Percentiles rank a stretch among this genome's conserved stretches.
Evolutionary conservation across 1,140 invertebrate species (phyloP).

Genomic region (Formica selysi): DNA sequence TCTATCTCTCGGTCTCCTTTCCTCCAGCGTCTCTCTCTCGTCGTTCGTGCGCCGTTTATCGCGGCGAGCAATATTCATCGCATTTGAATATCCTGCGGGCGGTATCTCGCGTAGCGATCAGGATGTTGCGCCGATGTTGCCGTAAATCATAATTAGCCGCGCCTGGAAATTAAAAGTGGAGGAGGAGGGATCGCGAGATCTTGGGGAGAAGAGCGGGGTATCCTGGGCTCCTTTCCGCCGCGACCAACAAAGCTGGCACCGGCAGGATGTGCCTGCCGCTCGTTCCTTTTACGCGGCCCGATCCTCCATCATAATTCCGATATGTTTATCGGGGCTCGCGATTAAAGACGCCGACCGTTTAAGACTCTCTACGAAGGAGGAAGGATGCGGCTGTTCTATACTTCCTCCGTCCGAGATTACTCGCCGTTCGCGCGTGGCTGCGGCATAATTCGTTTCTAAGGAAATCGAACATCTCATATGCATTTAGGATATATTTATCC

Average conservation of each 20-base stretch:
- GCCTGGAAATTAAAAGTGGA: slow-evolving; percentile 81
- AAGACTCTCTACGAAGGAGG: slow-evolving; percentile 37
- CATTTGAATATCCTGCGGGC: slow-evolving; percentile 84
- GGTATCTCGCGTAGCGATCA: slow-evolving; percentile 84
- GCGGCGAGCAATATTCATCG: slow-evolving; percentile 83
- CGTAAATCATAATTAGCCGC: slow-evolving; percentile 85
- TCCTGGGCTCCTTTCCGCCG: slow-evolving; percentile 64
- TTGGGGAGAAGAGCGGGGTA: neutral
- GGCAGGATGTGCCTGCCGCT: slow-evolving; percentile 53
- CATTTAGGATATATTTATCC: neutral
- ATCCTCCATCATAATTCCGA: slow-evolving; percentile 78
- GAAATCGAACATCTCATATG: neutral
- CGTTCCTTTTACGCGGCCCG: slow-evolving; percentile 55
- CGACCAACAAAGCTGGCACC: slow-evolving; percentile 55
- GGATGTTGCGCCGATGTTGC: slow-evolving; percentile 83
- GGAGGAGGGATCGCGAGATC: slow-evolving; percentile 40
- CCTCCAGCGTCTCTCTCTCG: slow-evolving; percentile 54
- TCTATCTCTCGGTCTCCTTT: slow-evolving; percentile 45
- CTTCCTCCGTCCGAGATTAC: slow-evolving; percentile 22
- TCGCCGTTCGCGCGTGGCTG: slow-evolving; percentile 27
- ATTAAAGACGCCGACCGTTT: slow-evolving; percentile 76
- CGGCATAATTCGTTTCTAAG: neutral
- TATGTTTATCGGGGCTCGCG: slow-evolving; percentile 77
- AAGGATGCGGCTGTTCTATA: slow-evolving; percentile 61
- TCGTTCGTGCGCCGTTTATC: slow-evolving; percentile 79